These are phyloP conservation scores for Galeopsomyia nigrocyanea DNA, from an alignment of 2,888 invertebrate species.

Conservation along the genomic window DNA sequence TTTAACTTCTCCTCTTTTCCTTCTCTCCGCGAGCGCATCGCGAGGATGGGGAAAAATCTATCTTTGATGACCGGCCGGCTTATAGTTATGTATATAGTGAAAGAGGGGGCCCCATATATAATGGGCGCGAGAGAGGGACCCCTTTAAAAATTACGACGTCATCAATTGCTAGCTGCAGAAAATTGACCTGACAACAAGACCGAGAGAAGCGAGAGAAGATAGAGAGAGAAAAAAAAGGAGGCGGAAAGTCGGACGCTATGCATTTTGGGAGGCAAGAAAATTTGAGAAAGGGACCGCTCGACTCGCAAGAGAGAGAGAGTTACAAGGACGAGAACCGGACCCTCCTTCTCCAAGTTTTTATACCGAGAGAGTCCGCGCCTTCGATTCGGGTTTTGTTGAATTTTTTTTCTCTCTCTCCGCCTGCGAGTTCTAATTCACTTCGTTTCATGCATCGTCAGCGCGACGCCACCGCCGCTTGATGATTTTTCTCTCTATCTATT, in stretches of 20 bases:
- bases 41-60: slow-evolving; percentile 6
- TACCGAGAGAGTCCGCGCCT: too few relatives aligned
- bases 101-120: too few relatives aligned
- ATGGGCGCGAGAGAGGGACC: background rate
- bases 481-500: too few relatives aligned
- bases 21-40: background rate
- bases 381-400: too few relatives aligned
- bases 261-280: background rate
- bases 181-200: slow-evolving; percentile 36
- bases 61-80: slow-evolving; percentile 8
- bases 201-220: background rate
- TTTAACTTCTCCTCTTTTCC: too few relatives aligned
- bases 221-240: background rate
- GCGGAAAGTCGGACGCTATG: background rate
- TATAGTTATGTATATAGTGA: too few relatives aligned
- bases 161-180: slow-evolving; percentile 42
- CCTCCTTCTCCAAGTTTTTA: background rate
- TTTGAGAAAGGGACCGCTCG: background rate
- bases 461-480: too few relatives aligned
- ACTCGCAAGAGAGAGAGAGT: slow-evolving; percentile 9
- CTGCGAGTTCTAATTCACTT: too few relatives aligned
- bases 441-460: too few relatives aligned
- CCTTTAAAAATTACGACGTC: slow-evolving; percentile 43
- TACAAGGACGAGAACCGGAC: slow-evolving; percentile 1
- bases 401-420: too few relatives aligned